Conservation (phyloP, 2,113 vertebrate species). For the Narcine bancroftii region DNA sequence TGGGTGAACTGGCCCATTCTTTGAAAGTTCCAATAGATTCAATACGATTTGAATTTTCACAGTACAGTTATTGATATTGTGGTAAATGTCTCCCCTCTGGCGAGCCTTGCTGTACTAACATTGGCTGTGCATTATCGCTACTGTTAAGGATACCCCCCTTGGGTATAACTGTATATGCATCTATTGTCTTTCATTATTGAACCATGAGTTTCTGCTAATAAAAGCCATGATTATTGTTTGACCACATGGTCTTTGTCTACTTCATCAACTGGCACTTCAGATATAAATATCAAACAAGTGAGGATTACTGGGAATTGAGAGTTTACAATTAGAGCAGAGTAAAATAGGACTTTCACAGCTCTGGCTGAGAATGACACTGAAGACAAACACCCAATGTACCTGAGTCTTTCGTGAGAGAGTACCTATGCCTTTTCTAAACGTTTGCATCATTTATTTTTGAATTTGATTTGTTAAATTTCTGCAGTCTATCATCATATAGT, state of each 20-base stretch:
- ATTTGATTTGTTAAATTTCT: background rate
- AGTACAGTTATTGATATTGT: background rate
- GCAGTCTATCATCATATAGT: background rate
- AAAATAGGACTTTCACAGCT: background rate
- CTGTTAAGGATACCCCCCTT: too few relatives aligned
- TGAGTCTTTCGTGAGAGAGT: too few relatives aligned
- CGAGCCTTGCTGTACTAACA: too few relatives aligned
- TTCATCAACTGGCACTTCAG: too few relatives aligned
- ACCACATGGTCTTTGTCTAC: too few relatives aligned
- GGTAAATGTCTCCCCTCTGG: too few relatives aligned
- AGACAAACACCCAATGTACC: background rate
- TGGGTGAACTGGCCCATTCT: background rate
- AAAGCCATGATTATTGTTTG: too few relatives aligned
- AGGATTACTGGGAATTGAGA: background rate
- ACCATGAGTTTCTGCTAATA: too few relatives aligned
- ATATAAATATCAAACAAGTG: background rate
- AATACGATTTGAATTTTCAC: background rate
- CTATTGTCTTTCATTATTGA: too few relatives aligned
- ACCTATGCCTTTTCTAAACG: too few relatives aligned
- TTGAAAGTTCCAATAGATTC: background rate
- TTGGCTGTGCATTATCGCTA: too few relatives aligned
- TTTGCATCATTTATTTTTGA: background rate
- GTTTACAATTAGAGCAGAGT: background rate
- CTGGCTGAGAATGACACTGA: background rate
- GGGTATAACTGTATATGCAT: too few relatives aligned